These are phyloP conservation scores for Phoxinus phoxinus DNA, from an alignment of 2,113 vertebrate genomes.

Conservation along the genomic window DNA sequence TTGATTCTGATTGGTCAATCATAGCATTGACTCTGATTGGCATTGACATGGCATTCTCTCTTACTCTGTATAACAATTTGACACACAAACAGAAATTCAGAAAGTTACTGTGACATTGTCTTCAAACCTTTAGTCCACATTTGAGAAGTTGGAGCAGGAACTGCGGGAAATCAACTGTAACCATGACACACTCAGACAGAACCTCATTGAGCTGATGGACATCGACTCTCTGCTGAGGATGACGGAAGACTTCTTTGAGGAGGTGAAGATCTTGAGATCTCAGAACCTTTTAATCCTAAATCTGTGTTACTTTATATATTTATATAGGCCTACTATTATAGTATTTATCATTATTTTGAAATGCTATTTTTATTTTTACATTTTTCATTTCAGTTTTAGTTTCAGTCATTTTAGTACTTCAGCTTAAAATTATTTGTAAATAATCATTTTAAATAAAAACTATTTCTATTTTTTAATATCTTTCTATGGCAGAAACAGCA, in stretches of 20 bases:
- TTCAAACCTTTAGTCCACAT: constrained; percentile 47
- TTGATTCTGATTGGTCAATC: neutral
- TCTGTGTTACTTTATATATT: no score
- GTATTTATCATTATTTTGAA: neutral
- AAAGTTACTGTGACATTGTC: neutral
- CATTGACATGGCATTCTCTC: no score
- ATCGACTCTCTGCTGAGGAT: constrained; percentile 62
- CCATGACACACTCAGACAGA: constrained; percentile 59
- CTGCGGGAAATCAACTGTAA: constrained; percentile 66
- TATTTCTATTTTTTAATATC: no score
- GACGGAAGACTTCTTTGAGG: constrained; percentile 66
- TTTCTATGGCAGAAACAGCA: no score
- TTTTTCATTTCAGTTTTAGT: neutral
- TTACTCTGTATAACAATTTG: neutral
- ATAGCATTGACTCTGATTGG: neutral
- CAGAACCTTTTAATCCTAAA: no score
- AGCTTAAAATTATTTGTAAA: no score
- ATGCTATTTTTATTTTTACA: neutral
- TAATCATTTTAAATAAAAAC: no score
- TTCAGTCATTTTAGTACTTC: neutral
- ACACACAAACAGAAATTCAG: neutral
- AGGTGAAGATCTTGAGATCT: constrained; percentile 50
- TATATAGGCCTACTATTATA: neutral
- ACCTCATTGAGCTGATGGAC: constrained; percentile 64
- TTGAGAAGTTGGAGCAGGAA: constrained; percentile 65